Evolutionary conservation across 2,888 invertebrate species (phyloP).

Genomic region (Actias luna): DNA sequence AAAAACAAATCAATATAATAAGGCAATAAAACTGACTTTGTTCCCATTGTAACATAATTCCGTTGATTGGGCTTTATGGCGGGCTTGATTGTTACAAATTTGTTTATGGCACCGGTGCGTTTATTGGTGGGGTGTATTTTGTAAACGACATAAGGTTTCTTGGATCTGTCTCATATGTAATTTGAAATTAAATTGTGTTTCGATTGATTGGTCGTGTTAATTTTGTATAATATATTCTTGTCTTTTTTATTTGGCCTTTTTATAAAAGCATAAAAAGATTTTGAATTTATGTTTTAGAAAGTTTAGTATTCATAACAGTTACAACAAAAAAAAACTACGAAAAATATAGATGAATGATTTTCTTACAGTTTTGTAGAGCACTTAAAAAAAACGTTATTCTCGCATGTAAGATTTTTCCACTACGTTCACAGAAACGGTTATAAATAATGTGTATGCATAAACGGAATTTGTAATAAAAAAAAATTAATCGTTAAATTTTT

Average conservation of each 20-base stretch:
- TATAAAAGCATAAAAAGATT: background rate
- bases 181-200: constrained; percentile 7
- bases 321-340: too few relatives aligned
- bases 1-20: constrained; percentile 79
- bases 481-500: too few relatives aligned
- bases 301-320: too few relatives aligned
- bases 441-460: too few relatives aligned
- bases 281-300: background rate
- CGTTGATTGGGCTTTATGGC: constrained; percentile 67
- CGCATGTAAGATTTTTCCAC: too few relatives aligned
- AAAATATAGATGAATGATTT: too few relatives aligned
- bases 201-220: constrained; percentile 21
- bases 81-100: constrained; percentile 74
- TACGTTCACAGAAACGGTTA: too few relatives aligned
- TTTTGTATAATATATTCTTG: background rate
- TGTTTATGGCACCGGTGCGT: constrained; percentile 57
- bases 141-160: constrained; percentile 16
- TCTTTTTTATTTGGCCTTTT: background rate
- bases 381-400: too few relatives aligned
- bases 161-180: constrained; percentile 6
- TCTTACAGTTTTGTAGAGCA: too few relatives aligned
- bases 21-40: constrained; percentile 69
- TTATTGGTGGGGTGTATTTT: constrained; percentile 29
- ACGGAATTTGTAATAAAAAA: too few relatives aligned
- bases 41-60: constrained; percentile 67